These are phyloP conservation scores for Drosophila teissieri DNA, from an alignment of 1,140 invertebrate species.

Conservation along the genomic window DNA sequence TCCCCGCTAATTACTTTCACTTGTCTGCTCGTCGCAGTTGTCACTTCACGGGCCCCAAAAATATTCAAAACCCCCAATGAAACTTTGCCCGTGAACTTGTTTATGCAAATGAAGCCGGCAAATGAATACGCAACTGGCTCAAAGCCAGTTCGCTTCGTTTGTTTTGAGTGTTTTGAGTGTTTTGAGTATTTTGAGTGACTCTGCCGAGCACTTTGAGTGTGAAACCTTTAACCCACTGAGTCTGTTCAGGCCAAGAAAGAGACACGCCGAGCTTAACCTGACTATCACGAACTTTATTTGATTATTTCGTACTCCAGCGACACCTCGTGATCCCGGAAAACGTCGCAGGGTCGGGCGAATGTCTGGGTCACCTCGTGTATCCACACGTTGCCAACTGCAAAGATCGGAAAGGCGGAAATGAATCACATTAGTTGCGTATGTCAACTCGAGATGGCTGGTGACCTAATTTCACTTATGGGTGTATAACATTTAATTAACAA, in stretches of 20 bases:
- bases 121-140: slow-evolving; percentile 36
- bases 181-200: slow-evolving; percentile 49
- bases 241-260: not conserved
- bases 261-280: not conserved
- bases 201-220: too few species aligned
- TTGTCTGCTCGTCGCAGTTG: slow-evolving; percentile 42
- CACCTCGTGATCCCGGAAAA: slow-evolving; percentile 83
- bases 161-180: slow-evolving; percentile 30
- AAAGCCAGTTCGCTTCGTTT: slow-evolving; percentile 11
- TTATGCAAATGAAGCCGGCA: slow-evolving; percentile 75
- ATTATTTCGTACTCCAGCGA: slow-evolving; percentile 69
- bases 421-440: slow-evolving; percentile 81
- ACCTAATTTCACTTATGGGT: not conserved
- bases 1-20: slow-evolving; percentile 52
- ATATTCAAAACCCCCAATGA: slow-evolving; percentile 67
- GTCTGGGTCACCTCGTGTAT: slow-evolving; percentile 96
- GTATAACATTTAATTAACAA: not conserved
- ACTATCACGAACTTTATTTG: slow-evolving; percentile 62
- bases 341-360: slow-evolving; percentile 91
- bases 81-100: slow-evolving; percentile 80
- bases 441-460: slow-evolving; percentile 87
- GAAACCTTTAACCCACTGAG: slow-evolving; percentile 35
- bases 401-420: slow-evolving; percentile 51
- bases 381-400: slow-evolving; percentile 96
- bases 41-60: slow-evolving; percentile 41